These are phyloP conservation scores for Stictocephala bisonia DNA, from an alignment of 2,888 invertebrate species.

Conservation along the genomic window DNA sequence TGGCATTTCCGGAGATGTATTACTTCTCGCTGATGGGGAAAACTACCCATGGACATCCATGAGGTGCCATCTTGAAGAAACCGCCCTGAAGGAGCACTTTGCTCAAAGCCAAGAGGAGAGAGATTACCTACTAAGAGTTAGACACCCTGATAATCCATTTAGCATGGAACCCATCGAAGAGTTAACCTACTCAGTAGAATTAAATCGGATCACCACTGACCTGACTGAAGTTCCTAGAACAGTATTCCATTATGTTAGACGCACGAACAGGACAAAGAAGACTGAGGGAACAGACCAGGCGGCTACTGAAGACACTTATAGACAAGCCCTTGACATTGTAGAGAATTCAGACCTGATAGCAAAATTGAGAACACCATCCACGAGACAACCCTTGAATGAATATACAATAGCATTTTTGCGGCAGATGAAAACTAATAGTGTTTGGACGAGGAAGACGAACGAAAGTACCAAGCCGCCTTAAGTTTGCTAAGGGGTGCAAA, in stretches of 20 bases:
- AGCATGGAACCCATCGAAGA: not conserved
- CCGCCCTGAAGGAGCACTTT: conserved; percentile 16
- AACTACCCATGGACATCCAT: conserved; percentile 9
- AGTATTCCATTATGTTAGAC: not conserved
- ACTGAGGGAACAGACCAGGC: not conserved
- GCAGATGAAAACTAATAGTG: not conserved
- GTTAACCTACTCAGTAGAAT: not conserved
- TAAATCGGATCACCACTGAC: not conserved
- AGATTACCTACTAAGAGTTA: not conserved
- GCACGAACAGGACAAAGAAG: not conserved
- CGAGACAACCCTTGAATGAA: not conserved
- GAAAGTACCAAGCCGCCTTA: not conserved
- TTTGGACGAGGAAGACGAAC: not conserved
- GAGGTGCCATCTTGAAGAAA: conserved; percentile 40
- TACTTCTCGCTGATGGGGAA: conserved; percentile 41
- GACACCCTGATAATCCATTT: conserved; percentile 7
- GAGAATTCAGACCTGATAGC: not conserved
- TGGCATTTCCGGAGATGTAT: not conserved
- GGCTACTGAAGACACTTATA: not conserved
- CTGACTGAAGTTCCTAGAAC: not conserved
- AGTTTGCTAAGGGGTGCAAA: too few relatives aligned
- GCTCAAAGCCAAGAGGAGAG: not conserved
- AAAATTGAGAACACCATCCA: not conserved
- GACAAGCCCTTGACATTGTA: not conserved
- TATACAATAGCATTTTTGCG: not conserved